Base-by-base conservation (phyloP, 2,113 vertebrate species). In the Hippocampus mohnikei region DNA sequence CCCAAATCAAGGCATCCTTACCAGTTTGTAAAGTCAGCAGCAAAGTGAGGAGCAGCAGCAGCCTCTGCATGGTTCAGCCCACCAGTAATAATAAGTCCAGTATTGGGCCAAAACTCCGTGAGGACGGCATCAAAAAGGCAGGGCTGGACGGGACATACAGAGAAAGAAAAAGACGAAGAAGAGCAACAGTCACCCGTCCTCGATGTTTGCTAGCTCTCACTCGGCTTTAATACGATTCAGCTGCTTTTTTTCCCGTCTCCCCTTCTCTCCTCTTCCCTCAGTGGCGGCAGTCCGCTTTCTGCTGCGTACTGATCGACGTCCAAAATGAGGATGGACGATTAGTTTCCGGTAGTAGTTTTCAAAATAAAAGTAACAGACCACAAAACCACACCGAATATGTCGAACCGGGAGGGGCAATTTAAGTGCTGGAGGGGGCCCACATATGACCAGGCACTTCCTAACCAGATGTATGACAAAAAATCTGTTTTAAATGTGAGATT, bases 21-120 rank as follows among this genome's bases (percentile, higher is more conserved):
- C 91, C 91, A 79, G 84, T 85, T 82, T 89, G 90, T 72, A 88
- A 89, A 88, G 78, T 90, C 84, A 91, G 74, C 78, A 84, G 65
- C 88, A 91, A 89, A 90, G 87, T 89, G 84, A 92, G 86, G 76
- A 92, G 89, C 84, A 91, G 89, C 86, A 92, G 90, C 87, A 92
- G 90, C 87, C 81, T 84, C 87, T 88, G 90, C 92, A 93, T 93
- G 91, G 87, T 92, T 92, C 88, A 91, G 74, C 86, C 88, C 82
- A 90, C 91, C 90, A 84, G 42, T 1, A 65, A 65, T 25, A 46
- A 71, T 76, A 86, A 88, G 87, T 86, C 88, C 90, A 89, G 87
- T 82, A 87, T 81, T 76, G 87, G 89, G 87, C 86, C 88, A 84
- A 42, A 80, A 80, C 85, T 91, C 90, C 90, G 88, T 88, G 87